A percentile compares a stretch with the other conserved stretches of the same genome.
These are phyloP conservation scores for Hylaeus volcanicus DNA, from an alignment of 1,140 invertebrate species.

Conservation along the genomic window DNA sequence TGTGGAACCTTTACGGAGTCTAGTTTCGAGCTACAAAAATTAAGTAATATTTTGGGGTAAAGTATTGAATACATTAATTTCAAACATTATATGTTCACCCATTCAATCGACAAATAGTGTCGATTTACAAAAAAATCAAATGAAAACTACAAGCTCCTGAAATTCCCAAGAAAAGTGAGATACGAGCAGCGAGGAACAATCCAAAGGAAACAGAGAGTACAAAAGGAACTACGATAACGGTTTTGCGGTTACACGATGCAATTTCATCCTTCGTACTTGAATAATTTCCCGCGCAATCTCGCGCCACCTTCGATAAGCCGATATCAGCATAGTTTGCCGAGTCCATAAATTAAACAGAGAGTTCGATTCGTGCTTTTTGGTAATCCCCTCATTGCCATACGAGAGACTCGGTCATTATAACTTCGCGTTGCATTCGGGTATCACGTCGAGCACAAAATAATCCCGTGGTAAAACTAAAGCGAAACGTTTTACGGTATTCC, in stretches of 20 bases:
- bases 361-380: conserved; percentile 60
- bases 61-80: no score
- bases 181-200: background rate
- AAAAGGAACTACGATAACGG: conserved; percentile 7
- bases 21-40: no score
- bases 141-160: no score
- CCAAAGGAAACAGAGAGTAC: background rate
- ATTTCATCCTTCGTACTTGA: conserved; percentile 54
- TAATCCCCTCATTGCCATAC: conserved; percentile 61
- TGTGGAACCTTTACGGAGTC: background rate
- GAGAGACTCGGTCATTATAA: conserved; percentile 60
- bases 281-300: conserved; percentile 53
- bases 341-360: conserved; percentile 61
- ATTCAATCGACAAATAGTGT: no score
- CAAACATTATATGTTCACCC: no score
- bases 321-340: conserved; percentile 57
- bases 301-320: conserved; percentile 55
- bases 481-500: background rate
- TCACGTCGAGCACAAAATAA: conserved; percentile 11
- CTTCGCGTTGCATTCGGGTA: conserved; percentile 48
- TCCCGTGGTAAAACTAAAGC: background rate
- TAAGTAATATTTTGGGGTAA: no score
- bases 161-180: no score
- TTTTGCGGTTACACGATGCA: conserved; percentile 43
- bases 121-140: no score